phyloP scores from a whole-genome alignment of 2,888 invertebrate species.

The Cataglyphis rosenhaueri region DNA sequence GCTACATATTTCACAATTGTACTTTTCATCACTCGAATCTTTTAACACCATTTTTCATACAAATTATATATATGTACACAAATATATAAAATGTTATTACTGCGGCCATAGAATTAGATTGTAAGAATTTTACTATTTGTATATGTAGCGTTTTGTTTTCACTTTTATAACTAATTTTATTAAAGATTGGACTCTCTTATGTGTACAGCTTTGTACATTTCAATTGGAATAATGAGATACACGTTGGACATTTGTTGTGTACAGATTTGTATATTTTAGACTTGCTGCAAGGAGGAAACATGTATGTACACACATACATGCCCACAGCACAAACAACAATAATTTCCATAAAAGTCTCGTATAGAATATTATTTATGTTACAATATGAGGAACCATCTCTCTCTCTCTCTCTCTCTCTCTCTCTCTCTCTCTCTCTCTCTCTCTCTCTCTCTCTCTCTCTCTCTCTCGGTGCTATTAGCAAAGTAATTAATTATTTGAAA shows the following conservation, averaged over 20 bases:
- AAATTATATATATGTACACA: conserved; percentile 22
- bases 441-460: background rate
- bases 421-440: background rate
- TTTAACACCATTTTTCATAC: conserved; percentile 45
- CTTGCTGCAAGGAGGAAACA: conserved; percentile 18
- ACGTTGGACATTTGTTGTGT: conserved; percentile 49
- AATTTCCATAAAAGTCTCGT: conserved; percentile 49
- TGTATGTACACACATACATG: background rate
- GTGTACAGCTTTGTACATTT: conserved; percentile 52
- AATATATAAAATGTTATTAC: conserved; percentile 41
- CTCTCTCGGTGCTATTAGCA: conserved; percentile 28
- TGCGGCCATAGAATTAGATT: conserved; percentile 41
- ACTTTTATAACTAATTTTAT: conserved; percentile 61
- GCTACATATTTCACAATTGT: conserved; percentile 45
- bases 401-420: background rate
- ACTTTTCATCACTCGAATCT: conserved; percentile 46
- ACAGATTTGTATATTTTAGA: conserved; percentile 58
- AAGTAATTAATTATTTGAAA: conserved; percentile 69
- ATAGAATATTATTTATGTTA: conserved; percentile 42
- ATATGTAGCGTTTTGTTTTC: conserved; percentile 49
- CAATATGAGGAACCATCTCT: conserved; percentile 36
- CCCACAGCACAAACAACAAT: conserved; percentile 16
- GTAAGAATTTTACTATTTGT: conserved; percentile 48
- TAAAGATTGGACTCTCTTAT: conserved; percentile 15
- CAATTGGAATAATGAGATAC: conserved; percentile 53